Evolutionary conservation across 2,888 invertebrate genomes (phyloP), one percentile per base, ranked within the genome.

Genomic region (Tuta absoluta): DNA sequence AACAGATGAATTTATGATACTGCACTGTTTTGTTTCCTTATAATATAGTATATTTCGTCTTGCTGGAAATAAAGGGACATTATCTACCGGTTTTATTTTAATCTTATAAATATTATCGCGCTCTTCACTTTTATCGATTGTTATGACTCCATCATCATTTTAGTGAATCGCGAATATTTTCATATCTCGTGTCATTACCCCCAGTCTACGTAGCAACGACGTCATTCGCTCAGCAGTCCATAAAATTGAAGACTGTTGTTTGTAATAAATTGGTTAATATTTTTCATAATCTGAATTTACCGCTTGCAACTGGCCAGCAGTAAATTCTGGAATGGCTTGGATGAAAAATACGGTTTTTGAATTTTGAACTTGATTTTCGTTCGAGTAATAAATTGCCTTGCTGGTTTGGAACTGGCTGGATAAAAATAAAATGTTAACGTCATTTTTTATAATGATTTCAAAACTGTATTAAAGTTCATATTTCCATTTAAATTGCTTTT

Each of bases 131-230:
- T 82, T 82, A 86, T 85, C 80, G 81, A 86, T 83, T 88, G 84
- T 87, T 87, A 81, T 85, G 84, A 83, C 83, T 81, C 82, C 75
- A 80, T 76, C 77, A 80, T 80, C 77, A 81, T 81, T 81, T 49
- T 19, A 33, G 17, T 19, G 12, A 84, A 82, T 82, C 80, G 75
- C 75, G 78, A 80, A 84, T 85, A 81, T 79, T 76, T 19, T 78
- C 69, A 75, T 76, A 71, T 75, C 69, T 69, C 65, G 74, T 81
- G 84, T 84, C 84, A 76, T 78, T 83, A 84, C 78, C 77, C 84
- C 75, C 74, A 67, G 41, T 59, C 65, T 65, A 63, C 62, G 33
- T 62, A 49, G 61, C n/a, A 28, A 49, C 51, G 11, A 49, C 61
- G 61, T 61, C 61, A 61, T 48, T 33, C 10, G 61, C 57, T 58